Evolutionary conservation across 2,797 vertebrate genomes (phyloP), one percentile per base, ranked within the genome.

Genomic region (Cirrhinus mrigala): DNA sequence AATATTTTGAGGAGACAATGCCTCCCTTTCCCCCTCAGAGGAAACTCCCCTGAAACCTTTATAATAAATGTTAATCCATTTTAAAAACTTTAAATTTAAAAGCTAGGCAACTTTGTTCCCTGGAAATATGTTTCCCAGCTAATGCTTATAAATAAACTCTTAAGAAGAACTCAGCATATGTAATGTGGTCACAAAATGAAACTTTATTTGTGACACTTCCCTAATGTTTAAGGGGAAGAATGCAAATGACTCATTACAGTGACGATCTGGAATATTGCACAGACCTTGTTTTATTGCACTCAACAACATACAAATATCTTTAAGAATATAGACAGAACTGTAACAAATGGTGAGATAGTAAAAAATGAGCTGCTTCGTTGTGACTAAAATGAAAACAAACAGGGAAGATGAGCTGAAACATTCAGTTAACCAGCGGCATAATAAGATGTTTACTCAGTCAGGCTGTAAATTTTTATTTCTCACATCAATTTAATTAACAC

Each of bases 211-310:
- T 18, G 33, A 54, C 48, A 81, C 50, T 56, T 70, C 29, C 64
- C 9, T 11, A 40, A 8, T 4, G 16, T 66, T 14, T 7, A 77
- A 8, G 50, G 29, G 48, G 60, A 77, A 66, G 11, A 81, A 50
- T 54, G 12, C 14, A 82, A 84, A 70, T 48, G 3, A 73, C 9
- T 22, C 33, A 18, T 48, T 18, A 27, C 22, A 71, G 71, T 54
- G 60, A 60, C 2, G 27, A 62, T 58, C 7, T 71, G 40, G 48
- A 40, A 29, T 58, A 20, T 90, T 83, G 90, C 90, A 93, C 91
- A 90, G 81, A 92, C 88, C 85, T 88, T 89, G 88, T 88, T 95
- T 95, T 94, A 95, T 95, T 94, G 87, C 90, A 94, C 91, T 93
- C 89, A 87, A 93, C 89, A 90, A 92, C 89, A 87, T 85, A 93